Evolutionary conservation across 2,113 vertebrate species (phyloP).

Genomic region (Austrofundulus limnaeus): DNA sequence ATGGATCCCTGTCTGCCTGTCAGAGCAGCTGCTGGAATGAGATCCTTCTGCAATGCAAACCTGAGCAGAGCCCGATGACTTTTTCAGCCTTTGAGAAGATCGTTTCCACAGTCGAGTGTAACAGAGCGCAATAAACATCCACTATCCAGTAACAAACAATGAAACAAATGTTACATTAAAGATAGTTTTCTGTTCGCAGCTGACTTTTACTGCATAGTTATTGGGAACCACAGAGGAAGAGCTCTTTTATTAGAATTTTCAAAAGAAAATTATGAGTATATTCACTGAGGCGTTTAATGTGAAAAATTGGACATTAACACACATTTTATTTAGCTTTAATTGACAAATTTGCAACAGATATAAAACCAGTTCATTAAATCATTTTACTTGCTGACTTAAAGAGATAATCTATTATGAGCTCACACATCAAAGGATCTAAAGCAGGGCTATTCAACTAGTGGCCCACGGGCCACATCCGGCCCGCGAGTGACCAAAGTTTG

Average conservation of each 20-base stretch:
- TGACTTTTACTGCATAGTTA: slow-evolving; percentile 9
- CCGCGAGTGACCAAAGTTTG: no score
- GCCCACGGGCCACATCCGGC: no score
- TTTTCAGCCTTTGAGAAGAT: slow-evolving; percentile 50
- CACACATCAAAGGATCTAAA: slow-evolving; percentile 9
- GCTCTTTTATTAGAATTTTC: neutral
- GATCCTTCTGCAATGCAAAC: slow-evolving; percentile 63
- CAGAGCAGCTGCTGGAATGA: slow-evolving; percentile 59
- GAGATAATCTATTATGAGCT: slow-evolving; percentile 3
- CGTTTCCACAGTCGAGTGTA: slow-evolving; percentile 43
- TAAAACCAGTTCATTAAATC: no score
- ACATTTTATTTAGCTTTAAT: no score
- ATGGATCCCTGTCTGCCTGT: slow-evolving; percentile 23
- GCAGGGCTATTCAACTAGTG: no score
- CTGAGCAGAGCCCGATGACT: slow-evolving; percentile 63
- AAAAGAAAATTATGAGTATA: slow-evolving; percentile 10
- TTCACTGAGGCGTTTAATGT: slow-evolving; percentile 14
- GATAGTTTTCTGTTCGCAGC: slow-evolving; percentile 1
- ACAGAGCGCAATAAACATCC: slow-evolving; percentile 16
- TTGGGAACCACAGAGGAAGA: neutral
- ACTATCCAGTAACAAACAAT: slow-evolving; percentile 25
- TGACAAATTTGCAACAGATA: no score
- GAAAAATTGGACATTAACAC: no score
- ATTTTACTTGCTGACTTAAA: neutral
- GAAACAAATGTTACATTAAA: neutral